Conservation (phyloP, 2,113 vertebrate species). For the Indicator indicator region DNA sequence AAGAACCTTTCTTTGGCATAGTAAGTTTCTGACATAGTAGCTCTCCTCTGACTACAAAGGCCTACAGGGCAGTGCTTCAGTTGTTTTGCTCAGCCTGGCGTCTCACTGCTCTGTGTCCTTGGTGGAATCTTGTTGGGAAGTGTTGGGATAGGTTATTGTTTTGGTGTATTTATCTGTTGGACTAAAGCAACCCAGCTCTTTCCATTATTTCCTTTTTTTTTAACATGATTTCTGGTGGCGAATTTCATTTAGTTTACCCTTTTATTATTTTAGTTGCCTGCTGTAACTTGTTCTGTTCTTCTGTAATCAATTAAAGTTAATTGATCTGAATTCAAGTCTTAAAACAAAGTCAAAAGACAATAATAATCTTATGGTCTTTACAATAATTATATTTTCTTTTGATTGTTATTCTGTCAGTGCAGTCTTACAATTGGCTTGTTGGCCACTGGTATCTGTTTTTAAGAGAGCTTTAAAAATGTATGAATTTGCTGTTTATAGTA, state of each 20-base stretch:
- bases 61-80: not conserved
- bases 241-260: not conserved
- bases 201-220: not conserved
- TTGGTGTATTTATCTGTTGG: not conserved
- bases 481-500: not conserved
- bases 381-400: not conserved
- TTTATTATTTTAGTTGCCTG: not conserved
- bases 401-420: not conserved
- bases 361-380: not conserved
- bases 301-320: too few relatives aligned
- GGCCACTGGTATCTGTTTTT: not conserved
- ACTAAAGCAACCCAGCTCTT: not conserved
- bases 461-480: not conserved
- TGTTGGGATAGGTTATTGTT: not conserved
- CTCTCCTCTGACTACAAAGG: not conserved
- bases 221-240: not conserved
- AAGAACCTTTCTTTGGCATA: not conserved
- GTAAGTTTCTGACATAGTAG: not conserved
- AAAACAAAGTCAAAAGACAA: too few relatives aligned
- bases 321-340: too few relatives aligned
- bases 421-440: not conserved
- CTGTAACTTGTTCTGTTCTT: too few relatives aligned
- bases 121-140: not conserved
- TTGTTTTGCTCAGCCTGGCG: not conserved
- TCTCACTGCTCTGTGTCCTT: not conserved